Percentiles rank a stretch among this genome's conserved stretches.
phyloP scores from a whole-genome alignment of 1,140 invertebrate species.

The Leptinotarsa defecta region DNA sequence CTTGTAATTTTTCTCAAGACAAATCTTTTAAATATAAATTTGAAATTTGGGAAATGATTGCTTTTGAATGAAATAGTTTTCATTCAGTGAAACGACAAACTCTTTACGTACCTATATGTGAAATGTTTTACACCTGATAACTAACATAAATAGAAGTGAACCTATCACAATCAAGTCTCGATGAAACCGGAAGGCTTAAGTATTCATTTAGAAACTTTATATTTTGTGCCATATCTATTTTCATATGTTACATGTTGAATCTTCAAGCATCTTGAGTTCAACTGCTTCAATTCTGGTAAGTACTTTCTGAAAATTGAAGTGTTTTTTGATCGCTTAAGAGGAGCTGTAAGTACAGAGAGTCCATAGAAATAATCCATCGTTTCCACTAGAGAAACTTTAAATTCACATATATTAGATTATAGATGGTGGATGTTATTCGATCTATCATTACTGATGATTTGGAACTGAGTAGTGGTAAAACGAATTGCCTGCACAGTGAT shows the following conservation, averaged over 20 bases:
- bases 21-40: no score
- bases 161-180: no score
- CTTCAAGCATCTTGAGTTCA: neutral
- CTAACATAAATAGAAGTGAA: no score
- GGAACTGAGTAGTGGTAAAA: constrained; percentile 40
- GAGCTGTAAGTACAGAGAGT: neutral
- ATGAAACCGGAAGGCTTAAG: no score
- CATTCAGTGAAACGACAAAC: no score
- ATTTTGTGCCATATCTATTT: neutral
- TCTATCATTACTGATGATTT: constrained; percentile 35
- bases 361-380: constrained; percentile 31
- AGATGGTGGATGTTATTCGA: constrained; percentile 35
- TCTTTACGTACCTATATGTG: no score
- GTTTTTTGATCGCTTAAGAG: neutral
- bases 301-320: neutral
- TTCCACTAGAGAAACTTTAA: constrained; percentile 13
- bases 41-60: no score
- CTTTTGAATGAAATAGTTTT: no score
- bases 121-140: no score
- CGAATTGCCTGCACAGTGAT: constrained; percentile 44
- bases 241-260: constrained; percentile 2
- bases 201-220: no score
- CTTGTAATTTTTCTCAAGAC: no score
- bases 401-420: constrained; percentile 28
- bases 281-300: neutral